Evolutionary conservation across 2,113 vertebrate genomes (phyloP), one percentile per base, ranked within the genome.

Genomic region (Anolis sagrei): DNA sequence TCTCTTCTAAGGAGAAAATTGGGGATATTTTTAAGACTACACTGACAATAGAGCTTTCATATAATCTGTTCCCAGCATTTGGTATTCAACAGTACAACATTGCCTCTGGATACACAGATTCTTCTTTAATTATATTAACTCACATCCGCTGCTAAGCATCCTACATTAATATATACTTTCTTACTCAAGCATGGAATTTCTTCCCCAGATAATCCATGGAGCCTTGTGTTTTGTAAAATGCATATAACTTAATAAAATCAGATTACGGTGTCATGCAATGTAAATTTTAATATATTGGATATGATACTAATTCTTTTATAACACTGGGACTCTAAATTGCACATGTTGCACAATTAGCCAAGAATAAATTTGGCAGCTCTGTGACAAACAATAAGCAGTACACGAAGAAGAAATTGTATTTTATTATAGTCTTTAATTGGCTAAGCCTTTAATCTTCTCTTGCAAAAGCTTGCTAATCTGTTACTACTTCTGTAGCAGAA

Each of bases 361-460:
- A 66, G 36, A 79, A 64, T 32, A 79, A 79, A 64, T 64, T 79
- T 64, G 25, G 34, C 58, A 79, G 58, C 58, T 79, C 18, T 62
- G 19, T 39, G 34, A 64, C 34, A 79, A 79, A 79, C 76, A 62
- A 79, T 62, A 44, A 64, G 14, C 61, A 64, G 54, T 78, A 39
- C 78, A 79, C 78, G 8, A 64, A 64, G 64, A 79, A 79, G 78
- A 79, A 79, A 44, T 23, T 34, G 58, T 34, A 79, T 79, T 66
- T 79, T 79, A 79, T 79, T 79, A 44, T 21, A 64, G 78, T 79
- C 61, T 79, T 79, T 79, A 79, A 79, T 79, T 79, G 61, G 78
- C 78, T 79, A 66, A 79, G 25, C 58, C 78, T 79, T 79, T 79
- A 79, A 79, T 66, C 78, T 44, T 79, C 78, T 79, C 61, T 44